These are phyloP conservation scores for Silurus glanis DNA, from an alignment of 2,113 vertebrate genomes.

Conservation along the genomic window DNA sequence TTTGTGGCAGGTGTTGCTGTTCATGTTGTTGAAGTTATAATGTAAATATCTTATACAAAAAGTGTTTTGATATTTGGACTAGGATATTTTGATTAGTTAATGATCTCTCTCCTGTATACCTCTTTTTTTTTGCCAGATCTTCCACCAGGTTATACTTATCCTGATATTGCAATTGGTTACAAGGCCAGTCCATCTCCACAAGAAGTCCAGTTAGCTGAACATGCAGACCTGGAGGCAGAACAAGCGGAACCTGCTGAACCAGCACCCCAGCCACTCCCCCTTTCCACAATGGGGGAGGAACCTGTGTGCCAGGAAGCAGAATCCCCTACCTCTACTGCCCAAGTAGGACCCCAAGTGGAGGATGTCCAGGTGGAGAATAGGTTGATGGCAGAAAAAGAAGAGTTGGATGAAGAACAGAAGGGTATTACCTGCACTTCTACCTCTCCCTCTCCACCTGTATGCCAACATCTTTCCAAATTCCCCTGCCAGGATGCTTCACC, in stretches of 20 bases:
- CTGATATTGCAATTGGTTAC: slow-evolving; percentile 75
- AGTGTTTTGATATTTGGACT: no score
- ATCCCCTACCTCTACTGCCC: slow-evolving; percentile 28
- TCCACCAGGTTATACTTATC: slow-evolving; percentile 81
- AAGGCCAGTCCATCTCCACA: slow-evolving; percentile 76
- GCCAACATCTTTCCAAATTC: slow-evolving; percentile 39
- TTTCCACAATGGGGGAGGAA: slow-evolving; percentile 52
- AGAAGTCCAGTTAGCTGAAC: slow-evolving; percentile 78
- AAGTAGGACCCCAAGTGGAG: slow-evolving; percentile 55
- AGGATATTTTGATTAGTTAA: background rate
- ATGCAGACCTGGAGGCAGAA: slow-evolving; percentile 79
- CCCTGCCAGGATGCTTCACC: slow-evolving; percentile 4
- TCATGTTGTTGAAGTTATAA: slow-evolving; percentile 15
- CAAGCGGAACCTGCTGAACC: slow-evolving; percentile 67
- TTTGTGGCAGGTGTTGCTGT: slow-evolving; percentile 17
- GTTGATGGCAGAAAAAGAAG: slow-evolving; percentile 21
- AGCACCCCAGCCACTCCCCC: slow-evolving; percentile 49
- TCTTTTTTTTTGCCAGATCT: slow-evolving; percentile 71
- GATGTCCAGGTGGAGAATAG: slow-evolving; percentile 42
- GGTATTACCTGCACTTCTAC: background rate
- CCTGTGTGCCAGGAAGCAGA: slow-evolving; percentile 33
- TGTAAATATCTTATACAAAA: background rate
- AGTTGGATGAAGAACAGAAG: slow-evolving; percentile 12
- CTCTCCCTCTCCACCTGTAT: slow-evolving; percentile 16
- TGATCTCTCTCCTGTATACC: background rate